Base-by-base conservation (phyloP, 2,888 invertebrate species). In the Caenorhabditis sp. region DNA sequence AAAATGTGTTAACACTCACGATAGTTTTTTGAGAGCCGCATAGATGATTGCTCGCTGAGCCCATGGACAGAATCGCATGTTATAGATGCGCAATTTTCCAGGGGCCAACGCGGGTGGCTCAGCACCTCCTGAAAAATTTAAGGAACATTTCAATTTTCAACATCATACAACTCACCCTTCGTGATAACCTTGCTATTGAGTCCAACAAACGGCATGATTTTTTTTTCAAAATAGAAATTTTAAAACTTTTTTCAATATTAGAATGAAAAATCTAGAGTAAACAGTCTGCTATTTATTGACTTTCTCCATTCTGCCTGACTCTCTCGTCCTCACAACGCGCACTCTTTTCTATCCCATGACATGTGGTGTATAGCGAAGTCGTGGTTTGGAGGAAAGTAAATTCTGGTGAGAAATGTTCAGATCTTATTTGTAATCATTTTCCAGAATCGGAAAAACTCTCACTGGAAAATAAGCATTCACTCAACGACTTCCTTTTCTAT, bases 61-160 rank as follows among this genome's bases (percentile, higher is more conserved):
- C 83, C 91, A 94, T 0, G 94, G 94, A 84, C 94, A 94, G 89
- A 93, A 94, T 81, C 93, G 91, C 92, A 93, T 94, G 51, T 92
- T 93, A 86, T 93, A 94, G 3, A 94, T 87, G 5, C 93, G 92
- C 61, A 93, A 88, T 87, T 92, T 92, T 1, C 92, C 93, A 0
- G 71, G 2, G 8, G 74, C 72, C 21, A 66, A 69, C 6, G 76
- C 59, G 31, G 73, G n/a, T n/a, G n/a, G 74, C 0, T 58, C 69
- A 17, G 74, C 49, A 37, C 69, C 74, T 24, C 68, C 72, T 71
- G 60, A 31, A 63, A 43, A 36, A 4, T 27, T 3, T 5, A 12
- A n/a, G 5, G 4, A n/a, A n/a, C 10, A 4, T 6, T 31, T 10
- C 4, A 4, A 31, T 31, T 10, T 31, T 10, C 4, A 4, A 31